Evolutionary conservation across 2,797 vertebrate species (phyloP).

Genomic region (Simalia tracyae): DNA sequence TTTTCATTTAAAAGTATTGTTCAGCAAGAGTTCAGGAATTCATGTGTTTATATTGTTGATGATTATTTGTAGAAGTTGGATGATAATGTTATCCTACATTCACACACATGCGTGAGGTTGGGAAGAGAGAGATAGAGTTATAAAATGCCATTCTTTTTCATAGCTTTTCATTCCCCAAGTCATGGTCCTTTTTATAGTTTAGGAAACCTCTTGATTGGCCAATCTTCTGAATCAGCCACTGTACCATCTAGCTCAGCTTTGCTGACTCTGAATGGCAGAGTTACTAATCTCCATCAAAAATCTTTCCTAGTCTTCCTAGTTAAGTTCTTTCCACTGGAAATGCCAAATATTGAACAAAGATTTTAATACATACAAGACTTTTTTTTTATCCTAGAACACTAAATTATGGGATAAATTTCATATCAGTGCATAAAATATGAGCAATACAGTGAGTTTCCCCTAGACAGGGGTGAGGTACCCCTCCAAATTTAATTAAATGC

Average conservation of each 20-base stretch:
- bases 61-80: too few species aligned
- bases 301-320: not conserved
- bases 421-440: not conserved
- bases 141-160: too few species aligned
- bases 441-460: too few species aligned
- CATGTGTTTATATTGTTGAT: too few species aligned
- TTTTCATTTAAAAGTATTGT: not conserved
- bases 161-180: too few species aligned
- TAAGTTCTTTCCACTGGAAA: not conserved
- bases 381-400: not conserved
- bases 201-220: too few species aligned
- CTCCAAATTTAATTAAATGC: not conserved
- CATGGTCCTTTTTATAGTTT: not conserved
- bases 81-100: too few species aligned
- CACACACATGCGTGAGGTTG: too few species aligned
- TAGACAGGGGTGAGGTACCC: not conserved
- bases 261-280: not conserved
- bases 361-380: not conserved
- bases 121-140: too few species aligned
- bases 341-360: not conserved
- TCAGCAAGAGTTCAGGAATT: not conserved
- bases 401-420: not conserved
- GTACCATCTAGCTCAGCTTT: not conserved
- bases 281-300: not conserved
- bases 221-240: not conserved